These are phyloP conservation scores for Aurelia aurita complex sp. Pacific DNA, from an alignment of 30 jellyfish, hydroid and myxozoan species.

Conservation along the genomic window DNA sequence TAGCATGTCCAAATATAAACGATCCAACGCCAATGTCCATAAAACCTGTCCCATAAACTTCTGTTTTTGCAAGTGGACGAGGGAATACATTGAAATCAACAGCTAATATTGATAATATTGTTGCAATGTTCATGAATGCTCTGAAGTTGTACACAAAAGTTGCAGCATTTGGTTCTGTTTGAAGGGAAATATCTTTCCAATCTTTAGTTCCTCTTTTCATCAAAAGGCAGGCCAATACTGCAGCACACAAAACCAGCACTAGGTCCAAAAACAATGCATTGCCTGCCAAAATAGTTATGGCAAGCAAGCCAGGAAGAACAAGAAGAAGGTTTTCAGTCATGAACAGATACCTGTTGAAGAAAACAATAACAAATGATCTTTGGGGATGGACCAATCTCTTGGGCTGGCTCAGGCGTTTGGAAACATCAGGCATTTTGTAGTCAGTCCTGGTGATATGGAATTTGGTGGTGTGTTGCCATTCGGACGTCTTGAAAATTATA, in stretches of 20 bases:
- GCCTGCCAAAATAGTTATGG: slow-evolving; percentile 34
- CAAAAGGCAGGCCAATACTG: background rate
- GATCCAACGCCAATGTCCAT: slow-evolving; percentile 98
- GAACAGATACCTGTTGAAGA: slow-evolving; percentile 20
- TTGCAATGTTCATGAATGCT: slow-evolving; percentile 69
- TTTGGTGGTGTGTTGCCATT: no score
- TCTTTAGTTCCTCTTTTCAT: background rate
- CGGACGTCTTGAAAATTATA: no score
- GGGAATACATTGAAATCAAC: slow-evolving; percentile 95
- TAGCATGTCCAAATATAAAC: slow-evolving; percentile 78
- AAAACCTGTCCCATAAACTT: slow-evolving; percentile 87
- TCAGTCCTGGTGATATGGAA: no score
- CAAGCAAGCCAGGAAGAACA: slow-evolving; percentile 39
- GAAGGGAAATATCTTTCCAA: background rate
- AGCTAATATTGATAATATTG: slow-evolving; percentile 85
- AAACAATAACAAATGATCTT: background rate
- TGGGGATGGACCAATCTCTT: no score
- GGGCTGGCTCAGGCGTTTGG: no score
- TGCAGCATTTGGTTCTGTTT: background rate
- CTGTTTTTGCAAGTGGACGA: slow-evolving; percentile 89
- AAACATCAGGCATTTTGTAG: no score
- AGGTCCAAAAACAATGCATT: slow-evolving; percentile 9
- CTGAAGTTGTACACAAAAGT: slow-evolving; percentile 61
- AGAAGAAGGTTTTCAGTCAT: slow-evolving; percentile 34
- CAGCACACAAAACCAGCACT: slow-evolving; percentile 2